Conservation (phyloP, 2,113 vertebrate species). For the Ibidorhyncha struthersii region DNA sequence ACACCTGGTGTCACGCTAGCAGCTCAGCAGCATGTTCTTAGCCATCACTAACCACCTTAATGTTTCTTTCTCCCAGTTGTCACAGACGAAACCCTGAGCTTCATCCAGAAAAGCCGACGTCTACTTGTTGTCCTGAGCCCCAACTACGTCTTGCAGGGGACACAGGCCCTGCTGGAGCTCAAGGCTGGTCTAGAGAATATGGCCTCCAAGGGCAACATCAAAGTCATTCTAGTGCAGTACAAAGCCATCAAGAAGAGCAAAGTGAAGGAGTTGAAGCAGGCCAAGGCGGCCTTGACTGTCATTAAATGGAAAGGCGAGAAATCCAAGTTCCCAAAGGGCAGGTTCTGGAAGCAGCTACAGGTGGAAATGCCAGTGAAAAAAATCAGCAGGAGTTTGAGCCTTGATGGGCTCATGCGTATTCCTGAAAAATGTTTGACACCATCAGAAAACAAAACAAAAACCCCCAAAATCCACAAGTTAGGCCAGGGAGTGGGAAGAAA, state of each 20-base stretch:
- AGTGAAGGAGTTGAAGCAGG: slow-evolving; percentile 88
- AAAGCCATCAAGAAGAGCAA: slow-evolving; percentile 82
- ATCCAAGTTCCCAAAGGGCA: slow-evolving; percentile 84
- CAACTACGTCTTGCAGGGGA: slow-evolving; percentile 87
- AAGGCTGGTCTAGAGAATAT: slow-evolving; percentile 92
- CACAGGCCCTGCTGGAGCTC: slow-evolving; percentile 95
- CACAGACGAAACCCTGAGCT: slow-evolving; percentile 95
- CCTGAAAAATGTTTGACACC: slow-evolving; percentile 55
- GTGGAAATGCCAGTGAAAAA: slow-evolving; percentile 87
- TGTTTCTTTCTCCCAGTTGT: slow-evolving; percentile 87
- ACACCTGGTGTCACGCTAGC: background rate
- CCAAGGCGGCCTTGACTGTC: slow-evolving; percentile 84
- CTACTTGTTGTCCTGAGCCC: slow-evolving; percentile 93
- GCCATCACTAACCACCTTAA: slow-evolving; percentile 69
- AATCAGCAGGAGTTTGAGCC: slow-evolving; percentile 29
- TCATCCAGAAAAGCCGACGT: slow-evolving; percentile 91
- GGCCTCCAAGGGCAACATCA: slow-evolving; percentile 86
- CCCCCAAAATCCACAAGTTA: background rate
- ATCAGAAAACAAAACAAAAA: background rate
- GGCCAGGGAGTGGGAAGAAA: background rate
- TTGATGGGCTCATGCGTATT: slow-evolving; percentile 24
- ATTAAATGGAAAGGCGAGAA: slow-evolving; percentile 95
- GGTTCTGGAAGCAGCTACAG: slow-evolving; percentile 93
- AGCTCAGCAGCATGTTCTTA: background rate
- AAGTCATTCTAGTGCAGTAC: slow-evolving; percentile 94